These are phyloP conservation scores for Thymallus thymallus DNA, from an alignment of 2,113 vertebrate species.

Conservation along the genomic window DNA sequence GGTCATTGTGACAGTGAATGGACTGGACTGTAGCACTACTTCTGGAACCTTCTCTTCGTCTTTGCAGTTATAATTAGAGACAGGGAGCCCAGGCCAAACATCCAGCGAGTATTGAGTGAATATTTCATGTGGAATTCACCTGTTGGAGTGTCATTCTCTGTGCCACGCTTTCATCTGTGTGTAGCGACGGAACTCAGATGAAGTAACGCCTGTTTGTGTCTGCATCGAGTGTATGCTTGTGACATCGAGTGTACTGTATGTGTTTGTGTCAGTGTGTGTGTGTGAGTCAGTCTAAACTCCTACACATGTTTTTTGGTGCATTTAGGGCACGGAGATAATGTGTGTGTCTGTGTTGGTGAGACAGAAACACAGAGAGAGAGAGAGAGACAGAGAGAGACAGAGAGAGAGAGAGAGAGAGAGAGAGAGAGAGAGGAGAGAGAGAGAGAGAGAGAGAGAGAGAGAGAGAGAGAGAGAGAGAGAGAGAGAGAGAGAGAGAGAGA, in stretches of 20 bases:
- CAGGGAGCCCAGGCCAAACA: constrained; percentile 46
- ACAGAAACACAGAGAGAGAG: constrained; percentile 5
- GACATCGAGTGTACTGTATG: constrained; percentile 6
- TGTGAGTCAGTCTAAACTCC: constrained; percentile 2
- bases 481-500: constrained; percentile 9
- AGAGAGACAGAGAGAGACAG: constrained; percentile 17
- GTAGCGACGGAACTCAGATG: constrained; percentile 25
- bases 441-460: constrained; percentile 5
- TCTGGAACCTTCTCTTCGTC: constrained; percentile 44
- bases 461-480: constrained; percentile 11
- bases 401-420: background rate
- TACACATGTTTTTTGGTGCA: background rate
- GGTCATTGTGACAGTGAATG: background rate
- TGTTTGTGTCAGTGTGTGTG: constrained; percentile 26
- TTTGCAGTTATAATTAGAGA: constrained; percentile 47
- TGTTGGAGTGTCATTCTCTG: constrained; percentile 54
- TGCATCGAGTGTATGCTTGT: background rate
- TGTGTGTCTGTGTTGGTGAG: constrained; percentile 30
- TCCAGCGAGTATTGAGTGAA: constrained; percentile 41
- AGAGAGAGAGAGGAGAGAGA: constrained; percentile 5
- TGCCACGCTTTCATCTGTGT: constrained; percentile 60
- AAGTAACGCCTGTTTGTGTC: background rate
- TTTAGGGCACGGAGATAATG: constrained; percentile 16
- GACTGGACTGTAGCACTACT: constrained; percentile 49
- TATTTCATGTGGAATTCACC: constrained; percentile 48